phyloP scores from a whole-genome alignment of 64 coral and sea anemone genomes.

The Anthopleura sola region DNA sequence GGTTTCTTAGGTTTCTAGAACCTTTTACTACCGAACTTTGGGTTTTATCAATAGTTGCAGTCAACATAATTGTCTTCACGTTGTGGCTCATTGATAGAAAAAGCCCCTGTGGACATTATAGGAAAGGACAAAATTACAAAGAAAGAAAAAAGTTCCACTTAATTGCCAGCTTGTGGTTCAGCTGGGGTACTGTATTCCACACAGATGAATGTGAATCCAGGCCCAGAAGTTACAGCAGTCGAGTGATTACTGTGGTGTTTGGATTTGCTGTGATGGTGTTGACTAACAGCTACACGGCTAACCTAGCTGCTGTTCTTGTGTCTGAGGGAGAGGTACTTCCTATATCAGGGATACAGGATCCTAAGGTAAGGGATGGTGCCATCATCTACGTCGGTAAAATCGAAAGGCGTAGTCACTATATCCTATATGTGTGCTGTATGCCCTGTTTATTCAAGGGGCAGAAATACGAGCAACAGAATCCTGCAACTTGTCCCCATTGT shows the following conservation, averaged over 20 bases:
- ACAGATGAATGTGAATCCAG: constrained; percentile 35
- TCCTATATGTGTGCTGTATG: no score
- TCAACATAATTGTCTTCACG: constrained; percentile 31
- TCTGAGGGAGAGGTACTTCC: constrained; percentile 36
- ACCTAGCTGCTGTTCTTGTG: constrained; percentile 48
- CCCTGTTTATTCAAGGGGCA: no score
- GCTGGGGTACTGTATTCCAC: constrained; percentile 53
- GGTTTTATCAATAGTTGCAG: constrained; percentile 7
- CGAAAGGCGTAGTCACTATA: no score
- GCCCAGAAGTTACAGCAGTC: constrained; percentile 41
- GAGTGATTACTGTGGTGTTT: constrained; percentile 33
- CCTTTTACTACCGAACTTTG: constrained; percentile 43
- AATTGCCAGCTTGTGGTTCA: constrained; percentile 52
- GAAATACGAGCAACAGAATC: no score
- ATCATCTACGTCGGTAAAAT: no score
- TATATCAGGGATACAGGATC: constrained; percentile 34
- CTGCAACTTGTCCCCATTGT: no score
- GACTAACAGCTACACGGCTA: constrained; percentile 49
- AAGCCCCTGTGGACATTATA: constrained; percentile 48
- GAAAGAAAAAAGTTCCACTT: constrained; percentile 27
- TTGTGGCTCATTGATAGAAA: constrained; percentile 42
- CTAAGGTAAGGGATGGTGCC: constrained; percentile 16
- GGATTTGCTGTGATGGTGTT: constrained; percentile 47
- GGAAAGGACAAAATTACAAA: not conserved
- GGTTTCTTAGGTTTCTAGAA: constrained; percentile 34